Evolutionary conservation across 2,888 invertebrate species (phyloP), one percentile per base, ranked within the genome.

Genomic region (Coronaproctus castanopsis): DNA sequence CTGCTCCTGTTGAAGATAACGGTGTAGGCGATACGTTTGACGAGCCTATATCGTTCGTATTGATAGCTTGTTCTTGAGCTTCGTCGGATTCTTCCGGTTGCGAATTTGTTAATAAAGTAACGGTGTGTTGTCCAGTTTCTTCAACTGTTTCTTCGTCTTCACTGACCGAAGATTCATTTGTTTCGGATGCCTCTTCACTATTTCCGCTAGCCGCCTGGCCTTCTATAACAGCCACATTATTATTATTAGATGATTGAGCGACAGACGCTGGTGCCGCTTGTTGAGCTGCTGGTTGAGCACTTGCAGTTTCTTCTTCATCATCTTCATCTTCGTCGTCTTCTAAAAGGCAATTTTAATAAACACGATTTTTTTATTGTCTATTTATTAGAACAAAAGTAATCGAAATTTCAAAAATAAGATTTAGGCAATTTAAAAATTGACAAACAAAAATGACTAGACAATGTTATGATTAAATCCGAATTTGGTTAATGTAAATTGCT

Each of bases 311-410:
- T 5, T 66, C 67, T 0, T 67, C 69, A 1, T 75, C 75, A 24
- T 70, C 71, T 8, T 72, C 73, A 52, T 75, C 79, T 55, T 77
- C 75, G 10, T 76, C 76, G 56, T 75, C 75, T 59, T 79, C 72
- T 70, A 68, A 61, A 62, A 59, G 21, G 54, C 54, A 51, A 58
- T n/a, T n/a, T n/a, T n/a, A n/a, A n/a, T n/a, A n/a, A n/a, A n/a
- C n/a, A n/a, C n/a, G n/a, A n/a, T n/a, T n/a, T n/a, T n/a, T n/a
- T n/a, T n/a, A n/a, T n/a, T n/a, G n/a, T n/a, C n/a, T n/a, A n/a
- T n/a, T n/a, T n/a, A n/a, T n/a, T n/a, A n/a, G n/a, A n/a, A n/a
- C n/a, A n/a, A n/a, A n/a, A n/a, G n/a, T n/a, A n/a, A n/a, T n/a
- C n/a, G n/a, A n/a, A n/a, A n/a, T n/a, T n/a, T n/a, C n/a, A n/a